These are phyloP conservation scores for Chamaea fasciata DNA, from an alignment of 2,113 vertebrate species.

Conservation along the genomic window DNA sequence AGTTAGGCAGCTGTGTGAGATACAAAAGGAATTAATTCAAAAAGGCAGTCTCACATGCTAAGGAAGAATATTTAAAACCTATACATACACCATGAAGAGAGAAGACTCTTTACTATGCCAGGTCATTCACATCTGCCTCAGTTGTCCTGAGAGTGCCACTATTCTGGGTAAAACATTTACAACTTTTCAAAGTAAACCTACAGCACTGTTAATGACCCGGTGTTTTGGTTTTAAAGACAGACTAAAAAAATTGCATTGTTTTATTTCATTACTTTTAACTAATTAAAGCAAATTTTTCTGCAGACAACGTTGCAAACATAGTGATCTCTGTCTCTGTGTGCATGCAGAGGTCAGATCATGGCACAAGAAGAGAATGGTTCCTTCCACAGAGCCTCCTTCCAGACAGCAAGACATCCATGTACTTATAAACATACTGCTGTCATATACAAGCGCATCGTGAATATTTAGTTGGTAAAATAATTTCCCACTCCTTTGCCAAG, in stretches of 20 bases:
- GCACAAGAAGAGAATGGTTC: background rate
- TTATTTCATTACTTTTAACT: background rate
- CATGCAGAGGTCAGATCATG: background rate
- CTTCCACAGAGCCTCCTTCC: background rate
- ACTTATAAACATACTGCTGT: background rate
- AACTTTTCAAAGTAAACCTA: background rate
- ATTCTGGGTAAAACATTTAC: background rate
- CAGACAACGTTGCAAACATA: background rate
- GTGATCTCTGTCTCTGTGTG: background rate
- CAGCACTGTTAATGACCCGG: background rate
- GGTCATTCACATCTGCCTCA: background rate
- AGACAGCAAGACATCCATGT: background rate
- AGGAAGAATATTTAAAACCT: background rate
- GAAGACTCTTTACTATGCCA: background rate
- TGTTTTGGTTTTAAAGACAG: background rate
- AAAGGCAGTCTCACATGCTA: background rate
- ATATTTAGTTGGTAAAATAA: background rate
- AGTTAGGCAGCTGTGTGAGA: conserved; percentile 1
- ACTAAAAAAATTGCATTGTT: background rate
- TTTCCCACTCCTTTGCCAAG: background rate
- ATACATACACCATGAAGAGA: background rate
- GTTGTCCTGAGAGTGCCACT: background rate
- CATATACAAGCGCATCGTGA: fast-evolving
- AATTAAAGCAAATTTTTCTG: background rate
- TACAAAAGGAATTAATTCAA: background rate